phyloP scores from a whole-genome alignment of 2,113 vertebrate species.

The Takifugu flavidus region DNA sequence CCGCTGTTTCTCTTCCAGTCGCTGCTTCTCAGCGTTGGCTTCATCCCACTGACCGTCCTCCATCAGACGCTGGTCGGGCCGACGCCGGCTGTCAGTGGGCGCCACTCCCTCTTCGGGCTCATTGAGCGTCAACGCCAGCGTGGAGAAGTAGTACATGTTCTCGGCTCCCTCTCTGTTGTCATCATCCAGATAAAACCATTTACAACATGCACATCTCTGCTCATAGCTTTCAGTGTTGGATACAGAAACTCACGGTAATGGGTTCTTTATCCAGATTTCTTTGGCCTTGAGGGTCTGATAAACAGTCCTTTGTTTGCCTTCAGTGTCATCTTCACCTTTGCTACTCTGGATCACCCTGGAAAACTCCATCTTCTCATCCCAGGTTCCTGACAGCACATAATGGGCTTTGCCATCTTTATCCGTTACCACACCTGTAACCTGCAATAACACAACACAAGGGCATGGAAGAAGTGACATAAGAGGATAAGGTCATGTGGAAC shows the following conservation, averaged over 20 bases:
- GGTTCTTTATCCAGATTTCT: conserved; percentile 92
- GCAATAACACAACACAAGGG: conserved; percentile 3
- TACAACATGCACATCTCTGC: background rate
- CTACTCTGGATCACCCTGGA: conserved; percentile 78
- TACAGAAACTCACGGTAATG: conserved; percentile 83
- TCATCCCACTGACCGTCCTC: conserved; percentile 94
- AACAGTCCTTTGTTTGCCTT: conserved; percentile 81
- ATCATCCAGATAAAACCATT: too few species aligned
- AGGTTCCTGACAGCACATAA: conserved; percentile 88
- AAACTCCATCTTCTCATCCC: conserved; percentile 98
- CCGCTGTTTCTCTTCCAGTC: conserved; percentile 95
- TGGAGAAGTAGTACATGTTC: conserved; percentile 96
- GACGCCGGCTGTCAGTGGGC: conserved; percentile 86
- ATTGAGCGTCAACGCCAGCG: conserved; percentile 89
- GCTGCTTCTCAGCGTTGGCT: conserved; percentile 91
- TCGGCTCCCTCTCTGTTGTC: conserved; percentile 85
- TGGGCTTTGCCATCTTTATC: conserved; percentile 89
- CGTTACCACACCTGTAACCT: conserved; percentile 93
- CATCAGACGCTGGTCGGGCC: conserved; percentile 94
- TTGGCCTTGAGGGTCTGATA: conserved; percentile 81
- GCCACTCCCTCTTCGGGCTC: conserved; percentile 84
- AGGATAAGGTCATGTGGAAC: background rate
- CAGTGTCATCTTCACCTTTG: conserved; percentile 81
- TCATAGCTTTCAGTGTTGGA: background rate
- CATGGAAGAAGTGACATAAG: background rate